phyloP scores from a whole-genome alignment of 1,140 invertebrate genomes.

The Zaprionus davidi region DNA sequence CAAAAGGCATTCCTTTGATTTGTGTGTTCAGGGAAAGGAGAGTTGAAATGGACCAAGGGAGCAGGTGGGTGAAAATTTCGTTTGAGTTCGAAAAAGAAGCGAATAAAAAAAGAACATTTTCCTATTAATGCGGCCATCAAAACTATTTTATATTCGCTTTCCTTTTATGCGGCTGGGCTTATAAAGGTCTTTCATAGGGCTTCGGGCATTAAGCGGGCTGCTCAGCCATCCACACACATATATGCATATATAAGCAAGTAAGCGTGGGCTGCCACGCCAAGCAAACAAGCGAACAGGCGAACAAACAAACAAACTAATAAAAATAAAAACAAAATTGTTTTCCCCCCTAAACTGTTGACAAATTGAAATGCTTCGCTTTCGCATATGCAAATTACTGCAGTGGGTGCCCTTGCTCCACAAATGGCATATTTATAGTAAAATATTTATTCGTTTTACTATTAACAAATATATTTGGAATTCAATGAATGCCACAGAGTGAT shows the following conservation, averaged over 20 bases:
- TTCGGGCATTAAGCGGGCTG: conserved; percentile 16
- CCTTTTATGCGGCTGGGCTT: conserved; percentile 9
- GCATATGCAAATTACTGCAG: conserved; percentile 28
- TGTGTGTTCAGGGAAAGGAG: background rate
- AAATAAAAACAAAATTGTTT: conserved; percentile 19
- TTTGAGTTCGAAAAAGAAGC: conserved; percentile 13
- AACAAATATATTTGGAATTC: conserved; percentile 3
- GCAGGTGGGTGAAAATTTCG: background rate
- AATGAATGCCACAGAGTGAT: conserved; percentile 1
- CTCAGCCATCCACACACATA: background rate
- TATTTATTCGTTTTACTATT: conserved; percentile 14
- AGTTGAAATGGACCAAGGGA: background rate
- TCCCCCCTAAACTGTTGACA: conserved; percentile 33
- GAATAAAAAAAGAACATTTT: conserved; percentile 14
- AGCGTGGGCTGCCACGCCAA: conserved; percentile 7
- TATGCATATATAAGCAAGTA: background rate
- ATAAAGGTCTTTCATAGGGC: conserved; percentile 1
- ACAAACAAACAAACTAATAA: conserved; percentile 8
- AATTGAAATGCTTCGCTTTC: conserved; percentile 28
- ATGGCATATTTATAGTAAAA: conserved; percentile 5
- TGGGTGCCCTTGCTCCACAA: background rate
- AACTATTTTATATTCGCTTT: conserved; percentile 42
- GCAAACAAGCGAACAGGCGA: conserved; percentile 11
- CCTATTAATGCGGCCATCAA: conserved; percentile 33
- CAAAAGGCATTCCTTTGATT: conserved; percentile 20